These are phyloP conservation scores for Trichogramma evanescens DNA, from an alignment of 2,888 invertebrate genomes.

Conservation along the genomic window DNA sequence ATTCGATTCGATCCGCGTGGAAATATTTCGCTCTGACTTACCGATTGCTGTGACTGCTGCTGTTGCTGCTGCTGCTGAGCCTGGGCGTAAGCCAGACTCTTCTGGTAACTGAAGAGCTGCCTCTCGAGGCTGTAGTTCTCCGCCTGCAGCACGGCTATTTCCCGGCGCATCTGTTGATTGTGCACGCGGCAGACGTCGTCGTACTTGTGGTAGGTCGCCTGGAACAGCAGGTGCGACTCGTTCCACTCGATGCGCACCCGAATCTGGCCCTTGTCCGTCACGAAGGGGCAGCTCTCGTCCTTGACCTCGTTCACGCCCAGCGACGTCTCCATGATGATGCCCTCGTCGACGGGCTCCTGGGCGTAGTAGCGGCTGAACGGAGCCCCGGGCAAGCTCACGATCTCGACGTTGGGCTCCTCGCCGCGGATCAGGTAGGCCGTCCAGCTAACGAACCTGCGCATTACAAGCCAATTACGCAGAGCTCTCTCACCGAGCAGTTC, in stretches of 20 bases:
- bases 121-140: constrained; percentile 77
- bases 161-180: constrained; percentile 77
- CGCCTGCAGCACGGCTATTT: constrained; percentile 71
- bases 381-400: constrained; percentile 62
- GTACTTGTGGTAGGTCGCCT: constrained; percentile 75
- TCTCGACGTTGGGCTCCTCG: constrained; percentile 56
- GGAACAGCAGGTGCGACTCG: constrained; percentile 72
- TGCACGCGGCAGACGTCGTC: constrained; percentile 75
- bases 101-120: constrained; percentile 76
- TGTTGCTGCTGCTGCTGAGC: constrained; percentile 46
- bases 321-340: constrained; percentile 74
- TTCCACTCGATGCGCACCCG: constrained; percentile 76
- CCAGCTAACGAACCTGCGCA: constrained; percentile 58
- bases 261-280: constrained; percentile 67
- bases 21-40: not conserved
- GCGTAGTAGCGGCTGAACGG: constrained; percentile 76
- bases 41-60: constrained; percentile 47
- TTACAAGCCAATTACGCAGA: not conserved
- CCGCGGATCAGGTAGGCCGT: constrained; percentile 62
- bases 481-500: too few relatives aligned
- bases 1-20: constrained; percentile 32
- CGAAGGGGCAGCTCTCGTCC: constrained; percentile 61
- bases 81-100: constrained; percentile 68
- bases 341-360: constrained; percentile 71
- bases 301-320: constrained; percentile 67